phyloP scores from a whole-genome alignment of 2,797 vertebrate species.

The Sebastes aleutianus region DNA sequence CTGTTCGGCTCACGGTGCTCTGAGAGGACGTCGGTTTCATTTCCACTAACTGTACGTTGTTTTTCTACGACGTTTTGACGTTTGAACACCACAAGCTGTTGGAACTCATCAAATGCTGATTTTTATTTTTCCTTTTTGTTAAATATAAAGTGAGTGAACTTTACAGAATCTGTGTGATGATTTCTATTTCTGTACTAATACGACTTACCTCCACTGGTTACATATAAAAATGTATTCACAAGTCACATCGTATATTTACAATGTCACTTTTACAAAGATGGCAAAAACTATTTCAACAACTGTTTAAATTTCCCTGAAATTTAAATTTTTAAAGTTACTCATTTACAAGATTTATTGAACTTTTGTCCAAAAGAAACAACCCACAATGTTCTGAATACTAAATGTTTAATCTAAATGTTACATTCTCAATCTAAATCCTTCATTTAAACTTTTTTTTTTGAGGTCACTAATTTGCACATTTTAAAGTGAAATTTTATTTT shows the following conservation, averaged over 20 bases:
- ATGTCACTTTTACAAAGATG: not conserved
- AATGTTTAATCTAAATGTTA: not conserved
- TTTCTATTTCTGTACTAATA: not conserved
- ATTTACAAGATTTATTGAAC: not conserved
- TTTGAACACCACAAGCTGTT: constrained; percentile 85
- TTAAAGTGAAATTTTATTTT: not conserved
- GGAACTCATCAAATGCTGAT: constrained; percentile 91
- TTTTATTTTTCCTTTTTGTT: constrained; percentile 82
- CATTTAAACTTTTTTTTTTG: not conserved
- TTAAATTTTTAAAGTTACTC: not conserved
- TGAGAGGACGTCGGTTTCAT: constrained; percentile 68
- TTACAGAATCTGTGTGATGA: constrained; percentile 35
- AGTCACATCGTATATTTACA: not conserved
- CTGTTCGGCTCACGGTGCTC: constrained; percentile 85
- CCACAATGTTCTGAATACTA: not conserved
- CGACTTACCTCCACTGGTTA: not conserved
- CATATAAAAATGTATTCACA: not conserved
- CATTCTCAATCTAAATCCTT: not conserved
- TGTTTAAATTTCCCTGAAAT: not conserved
- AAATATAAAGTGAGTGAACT: constrained; percentile 92
- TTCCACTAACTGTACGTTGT: constrained; percentile 73
- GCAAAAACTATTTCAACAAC: not conserved
- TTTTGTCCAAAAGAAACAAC: not conserved
- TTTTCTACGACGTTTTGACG: no score
- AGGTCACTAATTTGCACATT: not conserved